A percentile compares a stretch with the other conserved stretches of the same genome.
Evolutionary conservation across 2,888 invertebrate species (phyloP).

Genomic region (Orgyia antiqua): DNA sequence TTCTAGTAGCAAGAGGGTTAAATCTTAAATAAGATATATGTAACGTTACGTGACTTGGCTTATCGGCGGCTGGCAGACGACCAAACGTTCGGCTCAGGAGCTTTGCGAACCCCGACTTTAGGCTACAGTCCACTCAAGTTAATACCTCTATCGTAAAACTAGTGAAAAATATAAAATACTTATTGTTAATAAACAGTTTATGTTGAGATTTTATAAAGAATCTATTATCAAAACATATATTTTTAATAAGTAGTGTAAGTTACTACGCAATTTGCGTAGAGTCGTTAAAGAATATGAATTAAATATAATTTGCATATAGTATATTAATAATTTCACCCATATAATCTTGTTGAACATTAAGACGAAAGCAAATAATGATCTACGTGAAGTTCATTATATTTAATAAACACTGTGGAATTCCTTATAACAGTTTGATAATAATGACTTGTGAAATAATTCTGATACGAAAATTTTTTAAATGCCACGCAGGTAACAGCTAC

Average conservation of each 20-base stretch:
- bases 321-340: no score
- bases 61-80: constrained; percentile 46
- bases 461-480: no score
- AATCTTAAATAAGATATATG: constrained; percentile 38
- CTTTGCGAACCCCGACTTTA: constrained; percentile 32
- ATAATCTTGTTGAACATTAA: no score
- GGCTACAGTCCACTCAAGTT: constrained; percentile 40
- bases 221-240: no score
- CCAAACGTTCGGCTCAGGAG: constrained; percentile 38
- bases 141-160: constrained; percentile 28
- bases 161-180: neutral
- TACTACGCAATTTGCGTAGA: no score
- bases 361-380: constrained; percentile 2
- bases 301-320: no score
- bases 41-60: constrained; percentile 38
- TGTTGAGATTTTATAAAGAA: no score
- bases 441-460: constrained; percentile 24
- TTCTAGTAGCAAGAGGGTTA: no score
- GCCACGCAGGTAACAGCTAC: no score
- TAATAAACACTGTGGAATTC: constrained; percentile 7
- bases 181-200: no score
- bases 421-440: constrained; percentile 21
- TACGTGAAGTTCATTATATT: constrained; percentile 4
- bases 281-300: no score
- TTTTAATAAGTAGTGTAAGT: no score